Base-by-base conservation (phyloP, 2,888 invertebrate genomes). In the Acrobasis suavella region DNA sequence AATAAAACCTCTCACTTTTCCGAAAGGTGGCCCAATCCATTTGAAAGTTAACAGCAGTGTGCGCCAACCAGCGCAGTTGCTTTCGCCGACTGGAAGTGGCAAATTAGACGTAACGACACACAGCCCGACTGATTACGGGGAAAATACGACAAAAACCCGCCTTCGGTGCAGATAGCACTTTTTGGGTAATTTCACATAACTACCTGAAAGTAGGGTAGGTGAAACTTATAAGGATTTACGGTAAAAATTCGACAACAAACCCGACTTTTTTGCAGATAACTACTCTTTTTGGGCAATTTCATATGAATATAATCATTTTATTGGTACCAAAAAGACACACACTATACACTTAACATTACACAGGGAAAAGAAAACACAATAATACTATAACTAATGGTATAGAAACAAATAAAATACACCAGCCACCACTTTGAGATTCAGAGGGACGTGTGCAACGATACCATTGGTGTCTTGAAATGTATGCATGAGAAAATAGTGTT, bases 1-100 rank as follows among this genome's bases (percentile, higher is more conserved):
- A 22, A 22, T 22, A 32, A 32, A 32, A 50, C 15, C 15, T 16
- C 15, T 50, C 16, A 50, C 50, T 9, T 14, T 16, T 15, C 15
- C 2, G 16, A n/a, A 50, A 15, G 16, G 8, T 16, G 14, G 2
- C 32, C 32, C 32, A n/a, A 22, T 9, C 10, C 50, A 37, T 50
- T 50, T 16, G 50, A 50, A 38, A 50, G 49, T 46, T n/a, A 22
- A 17, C 9, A 50, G 61, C 61, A 39, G 64, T 64, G 62, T 46
- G 59, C 51, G 15, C 50, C 16, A 51, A 60, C 58, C 38, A 50
- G 50, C 42, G 52, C 64, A 64, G 65, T 65, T 67, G 66, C 67
- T 66, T 67, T 69, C 67, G 64, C 66, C 58, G 50, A 49, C 61
- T 67, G 67, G 69, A 69, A 68, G 60, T 62, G 64, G 66, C 65